phyloP scores from a whole-genome alignment of 2,888 invertebrate species.

The Hartigia nigra region DNA sequence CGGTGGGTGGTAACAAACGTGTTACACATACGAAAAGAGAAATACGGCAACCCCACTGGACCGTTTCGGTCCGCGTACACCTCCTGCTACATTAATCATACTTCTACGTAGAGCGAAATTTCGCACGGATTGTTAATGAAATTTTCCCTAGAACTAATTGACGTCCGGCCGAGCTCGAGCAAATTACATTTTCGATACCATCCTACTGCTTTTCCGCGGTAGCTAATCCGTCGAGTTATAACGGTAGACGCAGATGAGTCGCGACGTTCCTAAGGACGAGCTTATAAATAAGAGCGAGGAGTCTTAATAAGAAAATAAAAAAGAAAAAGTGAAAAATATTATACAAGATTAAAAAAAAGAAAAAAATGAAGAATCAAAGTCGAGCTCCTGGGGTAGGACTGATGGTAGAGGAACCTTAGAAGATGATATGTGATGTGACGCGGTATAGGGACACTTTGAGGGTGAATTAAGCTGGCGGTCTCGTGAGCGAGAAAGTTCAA shows the following conservation, averaged over 20 bases:
- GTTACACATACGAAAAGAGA: not conserved
- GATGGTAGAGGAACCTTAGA: not conserved
- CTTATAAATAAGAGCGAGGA: not conserved
- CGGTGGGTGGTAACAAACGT: not conserved
- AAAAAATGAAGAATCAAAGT: not conserved
- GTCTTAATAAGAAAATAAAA: not conserved
- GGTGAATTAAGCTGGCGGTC: not conserved
- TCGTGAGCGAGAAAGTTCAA: slow-evolving; percentile 4
- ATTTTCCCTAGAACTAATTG: slow-evolving; percentile 9
- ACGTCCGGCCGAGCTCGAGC: slow-evolving; percentile 23
- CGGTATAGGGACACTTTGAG: not conserved
- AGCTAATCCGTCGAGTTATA: not conserved
- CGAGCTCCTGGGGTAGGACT: not conserved
- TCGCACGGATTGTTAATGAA: slow-evolving; percentile 4
- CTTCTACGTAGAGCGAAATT: slow-evolving; percentile 5
- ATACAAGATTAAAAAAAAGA: not conserved
- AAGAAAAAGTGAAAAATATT: not conserved
- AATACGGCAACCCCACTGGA: not conserved
- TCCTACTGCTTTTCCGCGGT: not conserved
- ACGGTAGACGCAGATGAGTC: not conserved
- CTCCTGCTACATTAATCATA: slow-evolving; percentile 9
- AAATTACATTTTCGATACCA: slow-evolving; percentile 29
- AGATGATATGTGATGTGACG: not conserved
- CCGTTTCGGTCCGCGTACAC: slow-evolving; percentile 2
- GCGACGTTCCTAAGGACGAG: not conserved